Conservation (phyloP, 1,140 invertebrate genomes). For the Odontomachus brunneus region DNA sequence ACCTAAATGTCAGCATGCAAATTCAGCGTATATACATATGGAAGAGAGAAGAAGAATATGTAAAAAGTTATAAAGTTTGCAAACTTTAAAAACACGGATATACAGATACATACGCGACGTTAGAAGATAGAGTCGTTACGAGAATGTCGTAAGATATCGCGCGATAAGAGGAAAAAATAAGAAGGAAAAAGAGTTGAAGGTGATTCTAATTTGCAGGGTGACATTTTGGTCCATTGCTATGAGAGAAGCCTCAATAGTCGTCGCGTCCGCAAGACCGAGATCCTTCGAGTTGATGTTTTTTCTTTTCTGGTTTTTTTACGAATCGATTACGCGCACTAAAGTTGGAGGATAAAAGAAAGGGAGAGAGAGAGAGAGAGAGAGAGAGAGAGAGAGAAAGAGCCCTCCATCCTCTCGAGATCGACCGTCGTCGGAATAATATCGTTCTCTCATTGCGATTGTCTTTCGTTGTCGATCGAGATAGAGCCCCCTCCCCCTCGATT, state of each 20-base stretch:
- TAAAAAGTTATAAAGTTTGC: neutral
- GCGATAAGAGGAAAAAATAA: no score
- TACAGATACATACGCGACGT: no score
- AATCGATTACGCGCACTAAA: neutral
- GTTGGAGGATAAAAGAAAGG: no score
- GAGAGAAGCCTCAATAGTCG: neutral
- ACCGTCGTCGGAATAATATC: slow-evolving; percentile 8
- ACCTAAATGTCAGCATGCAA: no score
- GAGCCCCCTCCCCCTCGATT: neutral
- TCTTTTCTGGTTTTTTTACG: neutral
- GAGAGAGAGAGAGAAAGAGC: neutral
- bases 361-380: neutral
- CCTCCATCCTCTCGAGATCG: slow-evolving; percentile 10
- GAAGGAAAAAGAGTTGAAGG: no score
- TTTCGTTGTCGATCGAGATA: slow-evolving; percentile 32
- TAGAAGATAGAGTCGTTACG: no score
- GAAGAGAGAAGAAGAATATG: neutral
- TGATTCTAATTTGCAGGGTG: slow-evolving; percentile 13
- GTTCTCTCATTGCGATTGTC: slow-evolving; percentile 36
- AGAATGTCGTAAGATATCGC: no score
- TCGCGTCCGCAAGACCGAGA: neutral
- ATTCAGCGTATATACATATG: no score
- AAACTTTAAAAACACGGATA: neutral
- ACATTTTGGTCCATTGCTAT: neutral
- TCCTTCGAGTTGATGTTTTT: neutral